Conservation (phyloP, 1,140 invertebrate genomes). For the Heliconius hermathena region DNA sequence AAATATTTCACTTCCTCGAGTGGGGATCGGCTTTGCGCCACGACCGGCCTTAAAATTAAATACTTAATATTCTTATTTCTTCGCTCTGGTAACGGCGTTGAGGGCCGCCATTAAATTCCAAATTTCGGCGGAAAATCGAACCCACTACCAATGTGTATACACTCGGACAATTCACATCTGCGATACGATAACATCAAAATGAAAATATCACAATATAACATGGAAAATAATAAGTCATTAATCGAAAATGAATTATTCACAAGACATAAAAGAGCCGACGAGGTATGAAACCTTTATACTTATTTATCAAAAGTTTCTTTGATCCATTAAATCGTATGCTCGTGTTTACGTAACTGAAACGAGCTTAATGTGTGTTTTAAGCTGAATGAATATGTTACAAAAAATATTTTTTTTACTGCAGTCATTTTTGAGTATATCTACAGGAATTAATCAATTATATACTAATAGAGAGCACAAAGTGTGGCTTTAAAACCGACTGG, state of each 20-base stretch:
- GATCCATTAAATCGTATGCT: constrained; percentile 1
- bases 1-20: too few species aligned
- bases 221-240: constrained; percentile 1
- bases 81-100: too few species aligned
- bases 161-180: too few species aligned
- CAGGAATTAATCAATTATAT: not conserved
- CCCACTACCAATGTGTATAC: too few species aligned
- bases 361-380: constrained; percentile 1
- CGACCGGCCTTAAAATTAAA: too few species aligned
- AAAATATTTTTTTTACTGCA: not conserved
- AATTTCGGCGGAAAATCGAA: too few species aligned
- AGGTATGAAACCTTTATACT: not conserved
- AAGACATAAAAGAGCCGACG: not conserved
- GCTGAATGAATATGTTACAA: not conserved
- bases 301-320: constrained; percentile 13
- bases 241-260: not conserved
- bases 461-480: too few species aligned
- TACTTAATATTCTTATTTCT: too few species aligned
- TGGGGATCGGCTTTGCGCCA: too few species aligned
- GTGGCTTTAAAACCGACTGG: too few species aligned
- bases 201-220: not conserved
- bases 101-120: too few species aligned
- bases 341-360: not conserved
- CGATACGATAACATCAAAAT: too few species aligned
- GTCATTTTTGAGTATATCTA: not conserved